phyloP scores from a whole-genome alignment of 2,888 invertebrate genomes.

The Slavum lentiscoides region DNA sequence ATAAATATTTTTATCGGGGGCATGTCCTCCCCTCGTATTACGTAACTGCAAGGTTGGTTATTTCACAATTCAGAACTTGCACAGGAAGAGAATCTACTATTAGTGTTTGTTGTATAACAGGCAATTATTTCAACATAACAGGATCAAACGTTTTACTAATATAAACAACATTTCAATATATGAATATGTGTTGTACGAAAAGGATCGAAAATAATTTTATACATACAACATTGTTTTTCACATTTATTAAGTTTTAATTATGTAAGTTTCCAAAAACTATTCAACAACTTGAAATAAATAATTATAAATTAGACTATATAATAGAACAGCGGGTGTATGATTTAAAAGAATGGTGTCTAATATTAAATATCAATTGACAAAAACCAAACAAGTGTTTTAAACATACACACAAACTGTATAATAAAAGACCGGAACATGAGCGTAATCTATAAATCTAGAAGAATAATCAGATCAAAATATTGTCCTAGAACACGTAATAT shows the following conservation, averaged over 20 bases:
- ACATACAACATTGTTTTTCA: too few relatives aligned
- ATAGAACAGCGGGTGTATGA: neutral
- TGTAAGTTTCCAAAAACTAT: slow-evolving; percentile 10
- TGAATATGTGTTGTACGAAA: too few relatives aligned
- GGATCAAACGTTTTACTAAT: too few relatives aligned
- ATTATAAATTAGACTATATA: slow-evolving; percentile 4
- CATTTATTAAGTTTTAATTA: neutral
- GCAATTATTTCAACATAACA: too few relatives aligned
- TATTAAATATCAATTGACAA: slow-evolving; percentile 9
- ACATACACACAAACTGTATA: neutral
- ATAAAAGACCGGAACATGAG: slow-evolving; percentile 38
- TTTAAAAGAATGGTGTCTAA: neutral
- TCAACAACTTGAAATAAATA: slow-evolving; percentile 26
- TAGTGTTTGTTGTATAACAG: too few relatives aligned
- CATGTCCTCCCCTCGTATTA: too few relatives aligned
- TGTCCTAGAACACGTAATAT: slow-evolving; percentile 30
- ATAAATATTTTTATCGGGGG: too few relatives aligned
- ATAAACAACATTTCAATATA: too few relatives aligned
- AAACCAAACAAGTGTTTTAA: neutral
- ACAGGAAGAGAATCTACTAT: too few relatives aligned
- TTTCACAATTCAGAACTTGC: too few relatives aligned
- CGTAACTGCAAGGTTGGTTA: too few relatives aligned
- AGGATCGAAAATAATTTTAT: too few relatives aligned
- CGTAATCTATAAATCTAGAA: slow-evolving; percentile 24
- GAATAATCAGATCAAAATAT: slow-evolving; percentile 42